These are phyloP conservation scores for Calephelis perditalis DNA, from an alignment of 2,888 invertebrate species.

Conservation along the genomic window DNA sequence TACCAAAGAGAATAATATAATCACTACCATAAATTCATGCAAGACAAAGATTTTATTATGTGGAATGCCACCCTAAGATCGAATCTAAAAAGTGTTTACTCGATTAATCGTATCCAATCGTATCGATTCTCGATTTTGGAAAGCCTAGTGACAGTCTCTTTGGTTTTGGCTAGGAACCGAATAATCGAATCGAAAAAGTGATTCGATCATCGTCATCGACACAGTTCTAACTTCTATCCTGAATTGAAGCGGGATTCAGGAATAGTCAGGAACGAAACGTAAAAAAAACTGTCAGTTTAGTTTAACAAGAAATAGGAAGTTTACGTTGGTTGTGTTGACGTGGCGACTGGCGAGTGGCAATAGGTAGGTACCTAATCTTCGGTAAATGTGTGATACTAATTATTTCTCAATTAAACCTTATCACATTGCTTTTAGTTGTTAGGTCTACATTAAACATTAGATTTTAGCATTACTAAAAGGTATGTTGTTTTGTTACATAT, in stretches of 20 bases:
- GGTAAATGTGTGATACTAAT: background rate
- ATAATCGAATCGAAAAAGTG: too few relatives aligned
- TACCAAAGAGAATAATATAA: too few relatives aligned
- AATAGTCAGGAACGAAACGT: background rate
- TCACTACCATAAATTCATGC: too few relatives aligned
- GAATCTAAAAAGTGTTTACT: too few relatives aligned
- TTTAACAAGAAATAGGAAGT: conserved; percentile 6
- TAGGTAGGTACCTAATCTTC: too few relatives aligned
- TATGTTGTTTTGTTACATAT: background rate
- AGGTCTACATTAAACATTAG: background rate
- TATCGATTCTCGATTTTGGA: too few relatives aligned
- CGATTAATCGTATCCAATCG: too few relatives aligned
- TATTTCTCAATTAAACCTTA: conserved; percentile 8
- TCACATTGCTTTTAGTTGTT: background rate
- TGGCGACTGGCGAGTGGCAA: conserved; percentile 38
- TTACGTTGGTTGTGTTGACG: conserved; percentile 44
- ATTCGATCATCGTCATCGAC: too few relatives aligned
- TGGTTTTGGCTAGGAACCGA: too few relatives aligned
- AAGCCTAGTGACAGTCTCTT: too few relatives aligned
- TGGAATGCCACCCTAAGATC: too few relatives aligned
- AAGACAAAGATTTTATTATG: too few relatives aligned
- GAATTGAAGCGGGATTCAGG: background rate
- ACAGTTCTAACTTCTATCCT: background rate
- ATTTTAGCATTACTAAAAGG: background rate
- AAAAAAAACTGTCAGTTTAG: background rate